Percentiles rank a stretch among this genome's conserved stretches.
Evolutionary conservation across 2,113 vertebrate species (phyloP).

Genomic region (Scomber colias): DNA sequence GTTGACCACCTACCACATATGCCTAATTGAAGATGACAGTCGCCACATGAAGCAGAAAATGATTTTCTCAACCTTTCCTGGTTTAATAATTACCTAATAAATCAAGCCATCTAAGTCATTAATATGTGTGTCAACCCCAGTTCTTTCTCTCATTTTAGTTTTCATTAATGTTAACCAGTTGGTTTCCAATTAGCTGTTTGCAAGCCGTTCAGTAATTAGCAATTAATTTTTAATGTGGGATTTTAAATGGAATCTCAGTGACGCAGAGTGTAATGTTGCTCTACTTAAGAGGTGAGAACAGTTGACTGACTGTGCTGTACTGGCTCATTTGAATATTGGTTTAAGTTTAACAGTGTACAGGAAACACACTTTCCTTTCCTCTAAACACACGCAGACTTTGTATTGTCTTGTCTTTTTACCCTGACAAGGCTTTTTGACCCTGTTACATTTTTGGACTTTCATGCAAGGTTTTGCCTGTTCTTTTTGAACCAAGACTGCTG

Average conservation of each 20-base stretch:
- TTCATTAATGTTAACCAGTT: conserved; percentile 69
- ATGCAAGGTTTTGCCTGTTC: not conserved
- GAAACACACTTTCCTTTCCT: not conserved
- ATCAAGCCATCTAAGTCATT: conserved; percentile 63
- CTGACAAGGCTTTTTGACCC: too few relatives aligned
- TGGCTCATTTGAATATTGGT: not conserved
- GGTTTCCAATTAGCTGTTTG: conserved; percentile 67
- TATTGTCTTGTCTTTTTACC: not conserved
- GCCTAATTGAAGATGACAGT: conserved; percentile 55
- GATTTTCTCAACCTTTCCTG: conserved; percentile 69
- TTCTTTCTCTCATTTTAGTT: conserved; percentile 52
- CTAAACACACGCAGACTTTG: not conserved
- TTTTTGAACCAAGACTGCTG: not conserved
- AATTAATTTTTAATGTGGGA: conserved; percentile 56
- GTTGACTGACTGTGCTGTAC: not conserved
- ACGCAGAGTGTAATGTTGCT: not conserved
- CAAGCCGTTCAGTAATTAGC: conserved; percentile 65
- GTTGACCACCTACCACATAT: conserved; percentile 13
- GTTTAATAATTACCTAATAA: conserved; percentile 77
- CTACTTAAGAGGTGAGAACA: not conserved
- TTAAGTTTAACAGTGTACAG: not conserved
- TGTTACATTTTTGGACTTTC: not conserved
- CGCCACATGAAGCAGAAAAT: conserved; percentile 68
- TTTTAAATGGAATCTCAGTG: conserved; percentile 52
- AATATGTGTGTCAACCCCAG: conserved; percentile 47